A percentile compares a stretch with the other conserved stretches of the same genome.
Evolutionary conservation across 2,888 invertebrate species (phyloP).

Genomic region (Acronicta leporina): DNA sequence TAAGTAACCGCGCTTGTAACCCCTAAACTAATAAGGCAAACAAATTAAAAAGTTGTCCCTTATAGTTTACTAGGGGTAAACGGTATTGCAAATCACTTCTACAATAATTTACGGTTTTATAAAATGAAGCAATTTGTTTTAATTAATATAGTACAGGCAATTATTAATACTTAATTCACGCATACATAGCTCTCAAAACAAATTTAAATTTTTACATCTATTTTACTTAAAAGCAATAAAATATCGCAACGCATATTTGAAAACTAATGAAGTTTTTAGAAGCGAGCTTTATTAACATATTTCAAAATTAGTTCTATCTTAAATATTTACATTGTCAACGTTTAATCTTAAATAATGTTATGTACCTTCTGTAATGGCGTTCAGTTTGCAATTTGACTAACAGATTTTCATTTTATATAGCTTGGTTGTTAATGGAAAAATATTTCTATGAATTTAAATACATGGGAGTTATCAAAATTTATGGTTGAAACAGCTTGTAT

Average conservation of each 20-base stretch:
- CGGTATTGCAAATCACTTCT: no score
- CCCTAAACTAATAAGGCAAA: no score
- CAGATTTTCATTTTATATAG: conserved; percentile 58
- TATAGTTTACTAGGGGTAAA: no score
- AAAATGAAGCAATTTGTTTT: not conserved
- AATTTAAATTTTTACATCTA: not conserved
- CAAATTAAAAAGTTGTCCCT: no score
- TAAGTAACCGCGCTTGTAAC: no score
- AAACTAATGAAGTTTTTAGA: conserved; percentile 1
- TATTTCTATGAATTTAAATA: conserved; percentile 31
- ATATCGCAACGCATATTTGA: not conserved
- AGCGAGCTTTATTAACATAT: conserved; percentile 10
- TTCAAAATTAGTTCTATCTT: conserved; percentile 25
- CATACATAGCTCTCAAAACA: not conserved
- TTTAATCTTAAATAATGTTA: conserved; percentile 45
- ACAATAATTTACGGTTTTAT: no score
- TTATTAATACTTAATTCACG: not conserved
- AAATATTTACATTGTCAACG: conserved; percentile 36
- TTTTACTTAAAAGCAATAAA: conserved; percentile 4
- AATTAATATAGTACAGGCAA: not conserved
- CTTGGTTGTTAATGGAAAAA: conserved; percentile 41
- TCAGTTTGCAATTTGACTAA: conserved; percentile 45
- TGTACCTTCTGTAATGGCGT: conserved; percentile 34
- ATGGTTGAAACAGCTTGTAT: no score
- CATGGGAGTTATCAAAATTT: no score